A percentile compares a stretch with the other conserved stretches of the same genome.
phyloP scores from a whole-genome alignment of 2,888 invertebrate genomes.

The Torymus tubicola region DNA sequence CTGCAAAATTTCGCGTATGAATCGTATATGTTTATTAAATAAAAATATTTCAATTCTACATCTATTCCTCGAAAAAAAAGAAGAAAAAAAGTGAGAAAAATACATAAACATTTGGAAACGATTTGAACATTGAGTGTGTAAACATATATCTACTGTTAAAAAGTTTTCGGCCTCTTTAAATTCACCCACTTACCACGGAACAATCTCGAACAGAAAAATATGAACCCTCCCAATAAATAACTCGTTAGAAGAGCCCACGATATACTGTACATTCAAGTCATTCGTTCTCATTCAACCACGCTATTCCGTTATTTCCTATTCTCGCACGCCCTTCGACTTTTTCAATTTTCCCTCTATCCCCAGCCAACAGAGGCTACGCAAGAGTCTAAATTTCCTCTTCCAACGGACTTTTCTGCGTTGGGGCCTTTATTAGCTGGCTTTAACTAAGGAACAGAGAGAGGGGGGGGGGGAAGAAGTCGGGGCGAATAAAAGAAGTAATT shows the following conservation, averaged over 20 bases:
- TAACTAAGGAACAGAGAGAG: constrained; percentile 31
- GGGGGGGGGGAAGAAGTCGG: not conserved
- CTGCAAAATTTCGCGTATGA: not conserved
- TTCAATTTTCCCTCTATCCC: constrained; percentile 23
- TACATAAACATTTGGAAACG: no score
- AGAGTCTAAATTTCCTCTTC: constrained; percentile 22
- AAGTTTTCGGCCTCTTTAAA: no score
- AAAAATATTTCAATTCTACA: no score
- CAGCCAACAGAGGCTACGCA: not conserved
- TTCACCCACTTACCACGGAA: no score
- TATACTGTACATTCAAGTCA: not conserved
- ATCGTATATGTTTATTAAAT: no score
- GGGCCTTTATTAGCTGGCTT: constrained; percentile 33
- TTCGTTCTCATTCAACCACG: constrained; percentile 19
- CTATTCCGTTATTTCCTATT: constrained; percentile 5
- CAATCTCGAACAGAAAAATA: no score
- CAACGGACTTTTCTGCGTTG: constrained; percentile 12
- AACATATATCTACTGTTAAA: no score
- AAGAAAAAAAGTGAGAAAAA: no score
- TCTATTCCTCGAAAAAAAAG: no score
- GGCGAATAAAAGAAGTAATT: constrained; percentile 37
- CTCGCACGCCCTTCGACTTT: constrained; percentile 21
- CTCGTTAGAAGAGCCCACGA: not conserved
- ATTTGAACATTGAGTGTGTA: no score
- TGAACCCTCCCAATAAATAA: constrained; percentile 29